Percentiles rank a stretch among this genome's conserved stretches.
These are phyloP conservation scores for Smittia sp. DNA, from an alignment of 2,888 invertebrate genomes.

Conservation along the genomic window DNA sequence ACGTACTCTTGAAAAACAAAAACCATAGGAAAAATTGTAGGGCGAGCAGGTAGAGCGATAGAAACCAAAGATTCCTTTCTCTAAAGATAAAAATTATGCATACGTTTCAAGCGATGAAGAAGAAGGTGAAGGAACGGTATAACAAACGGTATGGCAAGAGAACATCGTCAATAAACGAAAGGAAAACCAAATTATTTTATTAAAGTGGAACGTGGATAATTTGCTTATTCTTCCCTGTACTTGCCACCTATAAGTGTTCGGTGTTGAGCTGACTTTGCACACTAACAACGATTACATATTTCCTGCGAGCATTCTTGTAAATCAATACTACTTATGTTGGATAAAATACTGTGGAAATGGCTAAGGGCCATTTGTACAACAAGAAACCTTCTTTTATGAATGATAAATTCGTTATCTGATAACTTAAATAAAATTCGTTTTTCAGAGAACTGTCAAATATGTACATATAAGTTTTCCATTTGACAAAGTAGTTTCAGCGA, in stretches of 20 bases:
- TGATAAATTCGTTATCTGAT: no score
- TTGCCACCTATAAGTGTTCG: background rate
- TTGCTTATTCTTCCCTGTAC: background rate
- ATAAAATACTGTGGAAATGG: no score
- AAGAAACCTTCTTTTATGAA: no score
- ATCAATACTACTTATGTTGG: no score
- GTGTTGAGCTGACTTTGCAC: no score
- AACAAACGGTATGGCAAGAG: constrained; percentile 13
- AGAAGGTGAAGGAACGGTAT: background rate
- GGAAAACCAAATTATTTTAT: constrained; percentile 35
- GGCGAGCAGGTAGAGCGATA: background rate
- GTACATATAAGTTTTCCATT: no score
- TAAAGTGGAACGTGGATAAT: constrained; percentile 40
- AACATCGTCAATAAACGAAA: constrained; percentile 22
- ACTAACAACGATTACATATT: no score
- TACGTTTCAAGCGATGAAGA: background rate
- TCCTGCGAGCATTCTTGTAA: no score
- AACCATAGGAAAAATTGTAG: background rate
- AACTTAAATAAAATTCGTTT: no score
- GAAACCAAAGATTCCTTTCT: constrained; percentile 12
- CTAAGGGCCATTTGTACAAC: no score
- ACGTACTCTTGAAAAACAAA: constrained; percentile 12
- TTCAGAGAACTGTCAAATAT: no score
- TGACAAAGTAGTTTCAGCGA: no score
- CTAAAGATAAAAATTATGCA: constrained; percentile 6